Conservation (phyloP, 2,113 vertebrate species). For the Oncorhynchus mykiss region DNA sequence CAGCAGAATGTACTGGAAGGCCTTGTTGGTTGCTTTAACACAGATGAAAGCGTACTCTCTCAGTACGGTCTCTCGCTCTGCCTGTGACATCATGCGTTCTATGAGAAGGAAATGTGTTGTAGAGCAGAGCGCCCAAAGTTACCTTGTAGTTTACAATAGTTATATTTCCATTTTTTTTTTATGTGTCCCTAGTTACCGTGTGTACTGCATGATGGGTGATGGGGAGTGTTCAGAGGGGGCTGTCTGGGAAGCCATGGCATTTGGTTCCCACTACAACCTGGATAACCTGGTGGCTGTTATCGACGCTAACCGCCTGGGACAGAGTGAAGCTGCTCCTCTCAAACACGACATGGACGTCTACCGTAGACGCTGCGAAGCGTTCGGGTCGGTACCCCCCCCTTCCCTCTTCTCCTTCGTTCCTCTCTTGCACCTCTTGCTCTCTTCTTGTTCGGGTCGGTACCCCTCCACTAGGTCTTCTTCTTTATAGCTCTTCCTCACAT, state of each 20-base stretch:
- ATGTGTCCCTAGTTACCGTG: conserved; percentile 75
- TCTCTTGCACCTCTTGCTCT: too few species aligned
- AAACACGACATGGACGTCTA: conserved; percentile 72
- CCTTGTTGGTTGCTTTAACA: too few species aligned
- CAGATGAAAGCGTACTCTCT: too few species aligned
- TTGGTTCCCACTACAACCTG: conserved; percentile 81
- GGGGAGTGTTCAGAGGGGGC: conserved; percentile 83
- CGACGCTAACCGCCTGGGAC: conserved; percentile 82
- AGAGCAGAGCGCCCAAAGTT: too few species aligned
- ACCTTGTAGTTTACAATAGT: too few species aligned
- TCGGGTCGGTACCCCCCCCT: conserved; percentile 64
- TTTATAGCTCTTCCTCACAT: too few species aligned
- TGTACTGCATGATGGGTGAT: conserved; percentile 84
- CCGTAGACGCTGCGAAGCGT: conserved; percentile 82
- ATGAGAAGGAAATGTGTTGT: too few species aligned
- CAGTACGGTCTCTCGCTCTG: too few species aligned
- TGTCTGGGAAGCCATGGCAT: conserved; percentile 89
- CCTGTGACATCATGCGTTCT: too few species aligned
- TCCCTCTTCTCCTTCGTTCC: too few species aligned
- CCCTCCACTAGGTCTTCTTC: not conserved
- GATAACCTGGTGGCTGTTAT: conserved; percentile 86
- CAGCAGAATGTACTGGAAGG: too few species aligned
- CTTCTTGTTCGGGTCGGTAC: conserved; percentile 70
- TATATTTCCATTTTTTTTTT: too few species aligned
- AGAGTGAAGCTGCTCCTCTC: conserved; percentile 78